Conservation (phyloP, 2,888 invertebrate species). For the Idaea biselata region DNA sequence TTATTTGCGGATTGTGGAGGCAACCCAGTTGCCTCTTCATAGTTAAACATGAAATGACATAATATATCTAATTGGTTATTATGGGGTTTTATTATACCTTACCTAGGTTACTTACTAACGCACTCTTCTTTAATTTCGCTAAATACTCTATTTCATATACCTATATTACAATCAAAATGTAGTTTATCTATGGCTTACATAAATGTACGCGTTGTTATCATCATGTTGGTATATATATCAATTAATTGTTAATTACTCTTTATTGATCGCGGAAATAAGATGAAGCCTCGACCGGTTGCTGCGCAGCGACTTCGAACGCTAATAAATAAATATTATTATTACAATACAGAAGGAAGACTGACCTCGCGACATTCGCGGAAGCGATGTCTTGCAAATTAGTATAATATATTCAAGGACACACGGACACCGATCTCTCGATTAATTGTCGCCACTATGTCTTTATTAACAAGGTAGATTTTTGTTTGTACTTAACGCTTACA, state of each 20-base stretch:
- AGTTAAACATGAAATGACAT: conserved; percentile 32
- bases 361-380: conserved; percentile 65
- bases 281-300: conserved; percentile 29
- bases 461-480: conserved; percentile 2
- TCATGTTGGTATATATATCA: neutral
- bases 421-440: conserved; percentile 38
- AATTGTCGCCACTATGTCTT: conserved; percentile 30
- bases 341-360: conserved; percentile 39
- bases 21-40: conserved; percentile 49
- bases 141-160: neutral
- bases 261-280: conserved; percentile 47
- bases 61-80: conserved; percentile 16
- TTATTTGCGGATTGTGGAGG: conserved; percentile 64
- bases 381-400: conserved; percentile 70
- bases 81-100: conserved; percentile 1
- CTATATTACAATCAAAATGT: no score
- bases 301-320: conserved; percentile 27
- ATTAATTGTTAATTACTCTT: neutral
- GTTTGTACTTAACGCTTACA: neutral
- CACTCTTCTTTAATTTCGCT: neutral
- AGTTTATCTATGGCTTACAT: no score
- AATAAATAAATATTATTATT: conserved; percentile 44
- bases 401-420: conserved; percentile 54
- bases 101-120: neutral
- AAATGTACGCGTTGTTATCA: no score